phyloP scores from a whole-genome alignment of 2,113 vertebrate species.

The Progne subis region DNA sequence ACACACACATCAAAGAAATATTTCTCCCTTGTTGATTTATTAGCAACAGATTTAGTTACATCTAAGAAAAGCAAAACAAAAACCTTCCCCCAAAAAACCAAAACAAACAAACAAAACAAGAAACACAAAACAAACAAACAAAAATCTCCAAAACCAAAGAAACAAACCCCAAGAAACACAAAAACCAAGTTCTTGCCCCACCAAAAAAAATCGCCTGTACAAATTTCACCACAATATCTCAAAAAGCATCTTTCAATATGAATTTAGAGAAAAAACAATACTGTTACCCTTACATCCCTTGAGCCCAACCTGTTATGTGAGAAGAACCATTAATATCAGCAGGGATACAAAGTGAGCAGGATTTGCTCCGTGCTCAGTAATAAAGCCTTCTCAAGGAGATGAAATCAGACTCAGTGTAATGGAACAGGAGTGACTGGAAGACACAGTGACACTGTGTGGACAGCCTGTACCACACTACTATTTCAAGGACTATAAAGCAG shows the following conservation, averaged over 20 bases:
- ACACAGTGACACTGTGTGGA: not conserved
- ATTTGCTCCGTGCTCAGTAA: not conserved
- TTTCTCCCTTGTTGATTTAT: not conserved
- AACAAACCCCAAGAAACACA: not conserved
- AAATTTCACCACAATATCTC: not conserved
- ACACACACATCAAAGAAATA: not conserved
- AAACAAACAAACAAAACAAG: not conserved
- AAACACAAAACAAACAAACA: not conserved
- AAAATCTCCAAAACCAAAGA: not conserved
- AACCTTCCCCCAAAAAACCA: not conserved
- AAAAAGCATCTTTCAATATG: not conserved
- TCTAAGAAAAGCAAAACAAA: not conserved
- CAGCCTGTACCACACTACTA: not conserved
- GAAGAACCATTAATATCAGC: not conserved
- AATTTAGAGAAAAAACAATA: not conserved
- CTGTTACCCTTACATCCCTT: not conserved
- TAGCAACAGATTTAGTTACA: not conserved
- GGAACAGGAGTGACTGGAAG: not conserved
- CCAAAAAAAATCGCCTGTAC: not conserved
- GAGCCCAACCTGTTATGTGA: not conserved
- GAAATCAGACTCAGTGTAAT: not conserved
- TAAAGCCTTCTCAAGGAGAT: not conserved
- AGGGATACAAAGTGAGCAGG: not conserved
- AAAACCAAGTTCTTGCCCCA: not conserved
- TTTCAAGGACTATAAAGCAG: not conserved